Percentiles rank a stretch among this genome's conserved stretches.
Conservation (phyloP, 1,140 invertebrate genomes). For the Polypedilum vanderplanki region DNA sequence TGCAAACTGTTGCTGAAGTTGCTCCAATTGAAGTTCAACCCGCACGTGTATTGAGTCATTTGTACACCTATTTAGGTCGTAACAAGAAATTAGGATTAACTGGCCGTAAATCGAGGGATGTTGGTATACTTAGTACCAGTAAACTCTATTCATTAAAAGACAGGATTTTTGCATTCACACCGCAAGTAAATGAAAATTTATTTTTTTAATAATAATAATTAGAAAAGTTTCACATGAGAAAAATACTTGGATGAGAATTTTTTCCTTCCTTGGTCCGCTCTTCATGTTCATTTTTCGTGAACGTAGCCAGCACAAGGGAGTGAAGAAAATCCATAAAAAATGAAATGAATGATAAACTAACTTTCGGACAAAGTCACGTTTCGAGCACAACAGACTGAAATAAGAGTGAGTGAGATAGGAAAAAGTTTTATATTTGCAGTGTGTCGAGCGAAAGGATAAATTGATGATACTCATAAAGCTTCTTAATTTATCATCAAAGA, state of each 20-base stretch:
- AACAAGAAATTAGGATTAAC: constrained; percentile 89
- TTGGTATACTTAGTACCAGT: constrained; percentile 96
- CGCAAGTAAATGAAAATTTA: constrained; percentile 70
- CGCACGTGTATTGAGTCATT: constrained; percentile 85
- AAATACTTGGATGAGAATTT: background rate
- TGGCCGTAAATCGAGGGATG: constrained; percentile 89
- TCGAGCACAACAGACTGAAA: background rate
- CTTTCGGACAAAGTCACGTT: background rate
- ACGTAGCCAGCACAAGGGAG: background rate
- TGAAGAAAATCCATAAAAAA: background rate
- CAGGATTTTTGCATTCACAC: constrained; percentile 95
- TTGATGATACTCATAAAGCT: constrained; percentile 18
- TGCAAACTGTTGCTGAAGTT: constrained; percentile 90
- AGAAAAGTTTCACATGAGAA: background rate
- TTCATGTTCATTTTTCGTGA: background rate
- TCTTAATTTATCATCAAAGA: constrained; percentile 10
- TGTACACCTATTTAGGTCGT: constrained; percentile 89
- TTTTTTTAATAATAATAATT: background rate
- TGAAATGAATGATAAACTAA: constrained; percentile 13
- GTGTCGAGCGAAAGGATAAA: background rate
- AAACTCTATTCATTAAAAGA: constrained; percentile 95
- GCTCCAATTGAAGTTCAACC: constrained; percentile 94
- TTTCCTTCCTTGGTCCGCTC: no score
- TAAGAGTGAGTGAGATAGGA: background rate
- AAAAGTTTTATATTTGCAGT: background rate